These are phyloP conservation scores for Orchestia grillus DNA, from an alignment of 1,140 invertebrate species.

Conservation along the genomic window DNA sequence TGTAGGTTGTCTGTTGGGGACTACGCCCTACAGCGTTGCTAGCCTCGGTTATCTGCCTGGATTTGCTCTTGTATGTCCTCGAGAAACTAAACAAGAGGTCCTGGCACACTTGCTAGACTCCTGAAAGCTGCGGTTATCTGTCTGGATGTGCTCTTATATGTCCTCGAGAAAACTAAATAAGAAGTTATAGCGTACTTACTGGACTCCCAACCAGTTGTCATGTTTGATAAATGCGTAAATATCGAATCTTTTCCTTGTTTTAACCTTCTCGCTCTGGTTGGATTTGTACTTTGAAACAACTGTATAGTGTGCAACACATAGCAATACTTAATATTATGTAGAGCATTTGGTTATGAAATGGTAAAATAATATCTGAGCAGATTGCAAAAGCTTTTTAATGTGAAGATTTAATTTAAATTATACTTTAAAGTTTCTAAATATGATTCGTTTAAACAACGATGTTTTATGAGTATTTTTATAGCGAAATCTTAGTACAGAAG, in stretches of 20 bases:
- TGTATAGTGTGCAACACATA: not conserved
- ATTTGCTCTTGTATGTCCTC: not conserved
- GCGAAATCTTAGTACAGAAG: too few relatives aligned
- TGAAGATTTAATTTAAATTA: too few relatives aligned
- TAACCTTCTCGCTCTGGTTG: not conserved
- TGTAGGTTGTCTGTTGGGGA: slow-evolving; percentile 6
- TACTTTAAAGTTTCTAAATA: too few relatives aligned
- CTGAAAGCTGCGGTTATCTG: not conserved
- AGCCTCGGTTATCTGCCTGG: not conserved
- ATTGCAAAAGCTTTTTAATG: too few relatives aligned
- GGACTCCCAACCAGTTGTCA: not conserved
- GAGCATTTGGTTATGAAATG: too few relatives aligned
- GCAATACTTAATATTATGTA: too few relatives aligned
- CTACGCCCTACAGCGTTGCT: not conserved
- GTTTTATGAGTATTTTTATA: too few relatives aligned
- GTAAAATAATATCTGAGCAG: too few relatives aligned
- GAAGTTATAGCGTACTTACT: not conserved
- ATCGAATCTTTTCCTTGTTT: not conserved
- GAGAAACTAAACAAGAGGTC: not conserved
- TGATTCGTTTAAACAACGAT: too few relatives aligned
- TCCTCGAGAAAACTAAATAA: not conserved
- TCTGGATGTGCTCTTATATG: not conserved
- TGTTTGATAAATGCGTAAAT: not conserved
- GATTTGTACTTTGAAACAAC: not conserved
- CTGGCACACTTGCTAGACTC: not conserved